These are phyloP conservation scores for Rhinichthys klamathensis DNA, from an alignment of 2,113 vertebrate species.

Conservation along the genomic window DNA sequence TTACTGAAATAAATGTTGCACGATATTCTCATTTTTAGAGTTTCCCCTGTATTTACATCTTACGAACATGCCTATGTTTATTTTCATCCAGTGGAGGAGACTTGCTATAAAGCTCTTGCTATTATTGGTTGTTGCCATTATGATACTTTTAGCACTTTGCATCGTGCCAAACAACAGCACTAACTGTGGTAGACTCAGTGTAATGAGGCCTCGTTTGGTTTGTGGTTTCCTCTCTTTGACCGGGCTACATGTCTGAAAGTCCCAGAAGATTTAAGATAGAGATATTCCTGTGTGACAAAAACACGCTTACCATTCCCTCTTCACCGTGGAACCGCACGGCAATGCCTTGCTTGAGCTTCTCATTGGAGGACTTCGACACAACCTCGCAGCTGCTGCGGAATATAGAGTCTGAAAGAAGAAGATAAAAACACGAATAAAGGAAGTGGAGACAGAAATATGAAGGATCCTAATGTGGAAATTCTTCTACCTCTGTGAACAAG, in stretches of 20 bases:
- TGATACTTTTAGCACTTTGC: too few relatives aligned
- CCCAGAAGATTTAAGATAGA: background rate
- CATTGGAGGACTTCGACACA: conserved; percentile 95
- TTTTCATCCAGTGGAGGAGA: too few relatives aligned
- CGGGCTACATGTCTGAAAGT: background rate
- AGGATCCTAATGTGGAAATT: background rate
- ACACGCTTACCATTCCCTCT: conserved; percentile 91
- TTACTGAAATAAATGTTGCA: too few relatives aligned
- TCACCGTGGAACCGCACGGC: conserved; percentile 98
- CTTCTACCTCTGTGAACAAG: conserved; percentile 94
- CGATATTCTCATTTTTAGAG: too few relatives aligned
- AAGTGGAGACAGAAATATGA: background rate
- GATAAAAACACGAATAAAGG: background rate
- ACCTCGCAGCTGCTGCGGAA: conserved; percentile 99
- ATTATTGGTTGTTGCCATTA: too few relatives aligned
- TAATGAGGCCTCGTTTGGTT: background rate
- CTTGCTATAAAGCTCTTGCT: too few relatives aligned
- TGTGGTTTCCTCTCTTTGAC: background rate
- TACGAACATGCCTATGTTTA: too few relatives aligned
- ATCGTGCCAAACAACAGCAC: too few relatives aligned
- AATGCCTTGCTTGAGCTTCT: conserved; percentile 96
- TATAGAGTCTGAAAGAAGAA: conserved; percentile 85
- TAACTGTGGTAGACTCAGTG: too few relatives aligned
- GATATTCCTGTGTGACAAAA: background rate
- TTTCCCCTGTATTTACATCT: too few relatives aligned